phyloP scores from a whole-genome alignment of 2,888 invertebrate species.

The Orthosia gothica region DNA sequence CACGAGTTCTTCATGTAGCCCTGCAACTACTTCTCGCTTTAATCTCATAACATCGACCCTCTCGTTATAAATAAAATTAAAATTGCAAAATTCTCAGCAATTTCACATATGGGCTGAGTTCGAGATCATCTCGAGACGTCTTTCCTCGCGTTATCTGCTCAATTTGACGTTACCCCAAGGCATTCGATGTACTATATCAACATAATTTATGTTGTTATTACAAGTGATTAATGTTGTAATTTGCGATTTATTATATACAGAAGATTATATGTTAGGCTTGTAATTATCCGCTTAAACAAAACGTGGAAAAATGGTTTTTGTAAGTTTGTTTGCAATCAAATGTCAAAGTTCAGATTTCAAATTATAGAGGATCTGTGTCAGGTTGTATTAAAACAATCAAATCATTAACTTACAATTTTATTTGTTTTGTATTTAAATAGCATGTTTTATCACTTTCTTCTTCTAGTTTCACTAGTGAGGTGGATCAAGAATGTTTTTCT shows the following conservation, averaged over 20 bases:
- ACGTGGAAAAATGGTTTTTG: slow-evolving; percentile 43
- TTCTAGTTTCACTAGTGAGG: background rate
- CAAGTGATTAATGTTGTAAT: slow-evolving; percentile 88
- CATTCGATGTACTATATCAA: slow-evolving; percentile 86
- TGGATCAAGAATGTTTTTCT: background rate
- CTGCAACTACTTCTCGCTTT: slow-evolving; percentile 51
- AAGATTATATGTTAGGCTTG: slow-evolving; percentile 60
- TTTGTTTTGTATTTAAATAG: background rate
- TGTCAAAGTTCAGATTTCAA: slow-evolving; percentile 41
- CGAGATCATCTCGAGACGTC: slow-evolving; percentile 86
- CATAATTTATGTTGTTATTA: slow-evolving; percentile 89
- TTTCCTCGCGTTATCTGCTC: slow-evolving; percentile 82
- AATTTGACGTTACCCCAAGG: slow-evolving; percentile 85
- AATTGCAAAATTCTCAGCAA: slow-evolving; percentile 91
- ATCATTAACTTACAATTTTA: slow-evolving; percentile 5
- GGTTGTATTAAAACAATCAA: slow-evolving; percentile 23
- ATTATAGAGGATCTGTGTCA: slow-evolving; percentile 7
- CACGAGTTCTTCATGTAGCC: background rate
- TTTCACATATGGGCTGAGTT: slow-evolving; percentile 89
- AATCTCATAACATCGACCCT: slow-evolving; percentile 68
- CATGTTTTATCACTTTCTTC: background rate
- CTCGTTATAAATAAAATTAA: slow-evolving; percentile 91
- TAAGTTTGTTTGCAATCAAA: slow-evolving; percentile 34
- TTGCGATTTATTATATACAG: slow-evolving; percentile 76
- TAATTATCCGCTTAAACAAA: slow-evolving; percentile 59